Evolutionary conservation across 2,888 invertebrate genomes (phyloP).

Genomic region (Pardosa pseudoannulata): DNA sequence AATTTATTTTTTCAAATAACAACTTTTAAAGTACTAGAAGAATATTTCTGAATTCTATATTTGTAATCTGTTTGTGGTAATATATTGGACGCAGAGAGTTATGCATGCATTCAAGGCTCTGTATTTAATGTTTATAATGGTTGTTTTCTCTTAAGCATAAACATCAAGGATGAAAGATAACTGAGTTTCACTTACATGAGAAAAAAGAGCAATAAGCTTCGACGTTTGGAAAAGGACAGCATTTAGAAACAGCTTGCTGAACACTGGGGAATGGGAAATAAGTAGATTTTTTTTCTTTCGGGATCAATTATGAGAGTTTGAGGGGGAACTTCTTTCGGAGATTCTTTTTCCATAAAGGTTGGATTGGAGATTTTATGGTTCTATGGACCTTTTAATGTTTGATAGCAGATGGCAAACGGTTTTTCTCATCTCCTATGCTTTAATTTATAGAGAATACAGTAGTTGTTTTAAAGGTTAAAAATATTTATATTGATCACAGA

Average conservation of each 20-base stretch:
- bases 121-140: too few relatives aligned
- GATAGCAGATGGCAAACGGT: neutral
- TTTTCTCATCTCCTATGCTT: neutral
- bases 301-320: conserved; percentile 7
- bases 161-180: neutral
- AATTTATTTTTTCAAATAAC: too few relatives aligned
- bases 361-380: neutral
- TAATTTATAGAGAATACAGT: neutral
- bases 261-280: neutral
- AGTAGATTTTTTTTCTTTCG: neutral
- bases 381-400: neutral
- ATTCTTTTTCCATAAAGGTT: neutral
- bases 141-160: too few relatives aligned
- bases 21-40: too few relatives aligned
- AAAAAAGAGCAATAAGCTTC: neutral
- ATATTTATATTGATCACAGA: too few relatives aligned
- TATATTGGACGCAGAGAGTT: too few relatives aligned
- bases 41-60: too few relatives aligned
- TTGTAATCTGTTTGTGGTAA: too few relatives aligned
- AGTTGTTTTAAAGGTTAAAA: too few relatives aligned
- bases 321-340: neutral
- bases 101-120: too few relatives aligned
- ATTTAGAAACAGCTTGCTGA: conserved; percentile 1
- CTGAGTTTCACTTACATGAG: neutral
- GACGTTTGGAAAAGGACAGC: neutral